phyloP scores from a whole-genome alignment of 2,797 vertebrate species.

The Microtus agrestis region DNA sequence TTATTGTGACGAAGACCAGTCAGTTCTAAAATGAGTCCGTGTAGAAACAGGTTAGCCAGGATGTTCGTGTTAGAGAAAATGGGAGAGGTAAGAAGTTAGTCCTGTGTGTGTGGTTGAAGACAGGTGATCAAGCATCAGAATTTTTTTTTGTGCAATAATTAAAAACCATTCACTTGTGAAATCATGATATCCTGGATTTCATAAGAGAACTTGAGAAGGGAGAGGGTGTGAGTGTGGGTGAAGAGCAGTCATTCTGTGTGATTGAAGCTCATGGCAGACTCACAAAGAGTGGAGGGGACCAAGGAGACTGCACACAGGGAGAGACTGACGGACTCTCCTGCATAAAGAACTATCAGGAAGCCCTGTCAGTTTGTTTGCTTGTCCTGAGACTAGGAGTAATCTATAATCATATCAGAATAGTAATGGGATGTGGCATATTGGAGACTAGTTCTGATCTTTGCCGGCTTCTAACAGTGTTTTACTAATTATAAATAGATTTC shows the following conservation, averaged over 20 bases:
- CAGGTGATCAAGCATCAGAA: background rate
- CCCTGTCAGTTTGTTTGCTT: background rate
- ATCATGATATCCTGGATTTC: conserved; percentile 34
- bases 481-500: conserved; percentile 25
- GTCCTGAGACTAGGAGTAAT: background rate
- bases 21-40: background rate
- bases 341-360: background rate
- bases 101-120: background rate
- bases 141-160: conserved; percentile 57
- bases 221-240: background rate
- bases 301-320: background rate
- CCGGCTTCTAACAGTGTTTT: background rate
- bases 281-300: background rate
- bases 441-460: background rate
- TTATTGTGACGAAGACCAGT: background rate
- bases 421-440: background rate
- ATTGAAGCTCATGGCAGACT: background rate
- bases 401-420: background rate
- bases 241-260: conserved; percentile 18
- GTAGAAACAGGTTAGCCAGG: background rate
- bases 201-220: conserved; percentile 14
- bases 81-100: background rate
- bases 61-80: background rate
- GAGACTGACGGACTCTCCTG: background rate
- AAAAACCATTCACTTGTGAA: conserved; percentile 39